Base-by-base conservation (phyloP, 2,888 invertebrate genomes). In the Rotaria magnacalcarata region DNA sequence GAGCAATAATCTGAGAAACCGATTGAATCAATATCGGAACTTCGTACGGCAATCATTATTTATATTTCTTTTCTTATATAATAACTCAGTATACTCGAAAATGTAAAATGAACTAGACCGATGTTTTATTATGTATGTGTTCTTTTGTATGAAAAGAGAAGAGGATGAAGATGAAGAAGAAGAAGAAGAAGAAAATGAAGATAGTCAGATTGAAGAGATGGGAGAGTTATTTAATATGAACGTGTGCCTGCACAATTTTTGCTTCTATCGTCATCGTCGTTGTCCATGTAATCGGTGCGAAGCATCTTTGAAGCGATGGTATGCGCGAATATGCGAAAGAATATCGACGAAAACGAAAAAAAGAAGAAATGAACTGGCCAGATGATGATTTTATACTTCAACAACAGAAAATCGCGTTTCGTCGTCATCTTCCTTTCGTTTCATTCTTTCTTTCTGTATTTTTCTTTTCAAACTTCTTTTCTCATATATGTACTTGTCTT, bases 301-400 rank as follows among this genome's bases (percentile, higher is more conserved):
- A 67, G 67, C 34, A 67, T 67, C 67, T 67, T 27, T 67, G 34
- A 67, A 67, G 67, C 67, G 27, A 67, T 67, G 27, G 67, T 67
- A 67, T 16, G 67, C 67, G 34, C 67, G 27, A 67, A 19, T 67
- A 67, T 67, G 34, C 67, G 16, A 67, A 34, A 67, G 67, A 67
- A 67, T 67, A 34, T 34, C 67, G 67, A 41, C 6, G 34, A 67
- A 34, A 41, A 56, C 24, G 8, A 56, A 56, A 21, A 56, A 24
- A 56, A 60, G 58, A 67, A 67, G 67, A 67, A 67, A 67, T 67
- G 67, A 67, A 67, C 67, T 67, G 67, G 67, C 19, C 67, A 67
- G 67, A 67, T 67, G 67, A 67, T 67, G 67, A 67, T 67, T 67
- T 67, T 67, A 67, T 67, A 67, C 34, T 34, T 34, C 67, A 67